Conservation (phyloP, 2,888 invertebrate species). For the Helleia helle region DNA sequence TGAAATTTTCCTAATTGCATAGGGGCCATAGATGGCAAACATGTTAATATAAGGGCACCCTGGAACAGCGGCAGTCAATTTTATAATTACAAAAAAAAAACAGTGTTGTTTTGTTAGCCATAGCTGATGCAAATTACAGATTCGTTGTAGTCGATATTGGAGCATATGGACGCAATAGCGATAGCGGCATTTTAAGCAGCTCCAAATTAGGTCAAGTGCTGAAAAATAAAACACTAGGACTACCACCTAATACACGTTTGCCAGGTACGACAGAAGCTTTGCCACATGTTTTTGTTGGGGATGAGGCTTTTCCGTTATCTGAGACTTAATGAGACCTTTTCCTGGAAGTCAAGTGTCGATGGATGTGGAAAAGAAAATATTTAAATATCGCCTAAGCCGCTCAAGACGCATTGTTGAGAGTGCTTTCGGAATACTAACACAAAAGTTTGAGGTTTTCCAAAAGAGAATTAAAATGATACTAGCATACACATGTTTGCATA, state of each 20-base stretch:
- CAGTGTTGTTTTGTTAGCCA: conserved; percentile 18
- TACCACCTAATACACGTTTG: conserved; percentile 23
- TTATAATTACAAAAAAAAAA: conserved; percentile 20
- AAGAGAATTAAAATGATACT: conserved; percentile 15
- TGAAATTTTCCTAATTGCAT: conserved; percentile 22
- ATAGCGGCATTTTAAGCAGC: conserved; percentile 17
- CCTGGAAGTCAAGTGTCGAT: conserved; percentile 13
- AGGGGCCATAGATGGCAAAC: conserved; percentile 16
- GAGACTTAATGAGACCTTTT: conserved; percentile 10
- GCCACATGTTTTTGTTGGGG: conserved; percentile 28
- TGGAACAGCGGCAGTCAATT: conserved; percentile 10
- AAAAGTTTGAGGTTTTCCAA: conserved; percentile 17
- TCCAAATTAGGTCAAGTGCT: conserved; percentile 18
- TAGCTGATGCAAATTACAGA: conserved; percentile 19
- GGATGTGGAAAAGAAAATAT: conserved; percentile 17
- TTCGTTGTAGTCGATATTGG: conserved; percentile 19
- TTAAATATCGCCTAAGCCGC: conserved; percentile 19
- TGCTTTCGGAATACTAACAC: conserved; percentile 16
- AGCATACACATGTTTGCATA: conserved; percentile 18
- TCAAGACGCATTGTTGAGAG: conserved; percentile 19
- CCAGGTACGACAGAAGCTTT: conserved; percentile 21
- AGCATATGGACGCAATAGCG: conserved; percentile 16
- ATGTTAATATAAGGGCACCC: conserved; percentile 10
- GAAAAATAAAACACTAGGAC: conserved; percentile 18
- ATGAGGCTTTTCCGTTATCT: conserved; percentile 25